Evolutionary conservation across 2,113 vertebrate species (phyloP).

Genomic region (Sarotherodon lohbergeri): DNA sequence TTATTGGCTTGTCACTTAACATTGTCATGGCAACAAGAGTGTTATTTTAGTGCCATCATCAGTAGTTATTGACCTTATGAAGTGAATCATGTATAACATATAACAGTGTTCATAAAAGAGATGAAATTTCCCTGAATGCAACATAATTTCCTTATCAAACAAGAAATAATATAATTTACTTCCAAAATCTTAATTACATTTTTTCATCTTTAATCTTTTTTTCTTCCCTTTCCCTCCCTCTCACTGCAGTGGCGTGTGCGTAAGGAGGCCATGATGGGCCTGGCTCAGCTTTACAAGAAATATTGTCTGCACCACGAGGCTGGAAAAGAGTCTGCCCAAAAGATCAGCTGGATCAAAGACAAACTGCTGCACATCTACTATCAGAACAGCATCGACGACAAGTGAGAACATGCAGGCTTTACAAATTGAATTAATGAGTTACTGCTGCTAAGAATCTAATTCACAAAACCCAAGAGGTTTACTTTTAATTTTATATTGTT

Average conservation of each 20-base stretch:
- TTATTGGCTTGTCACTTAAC: background rate
- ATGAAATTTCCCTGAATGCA: background rate
- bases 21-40: background rate
- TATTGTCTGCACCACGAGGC: slow-evolving; percentile 98
- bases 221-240: background rate
- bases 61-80: background rate
- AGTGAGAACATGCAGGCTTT: slow-evolving; percentile 68
- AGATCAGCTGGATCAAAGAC: slow-evolving; percentile 99
- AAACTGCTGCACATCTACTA: slow-evolving; percentile 99
- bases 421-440: background rate
- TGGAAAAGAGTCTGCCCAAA: slow-evolving; percentile 92
- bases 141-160: background rate
- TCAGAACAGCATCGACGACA: slow-evolving; percentile 99
- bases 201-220: background rate
- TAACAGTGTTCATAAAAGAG: background rate
- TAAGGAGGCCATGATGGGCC: slow-evolving; percentile 99
- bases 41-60: background rate
- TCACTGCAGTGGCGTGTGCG: slow-evolving; percentile 89
- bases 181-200: background rate
- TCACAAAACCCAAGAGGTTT: background rate
- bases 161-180: background rate
- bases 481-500: background rate
- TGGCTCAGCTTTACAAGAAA: slow-evolving; percentile 96
- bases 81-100: background rate
- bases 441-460: background rate